Percentiles rank a stretch among this genome's conserved stretches.
Conservation (phyloP, 2,113 vertebrate species). For the Tursiops truncatus region DNA sequence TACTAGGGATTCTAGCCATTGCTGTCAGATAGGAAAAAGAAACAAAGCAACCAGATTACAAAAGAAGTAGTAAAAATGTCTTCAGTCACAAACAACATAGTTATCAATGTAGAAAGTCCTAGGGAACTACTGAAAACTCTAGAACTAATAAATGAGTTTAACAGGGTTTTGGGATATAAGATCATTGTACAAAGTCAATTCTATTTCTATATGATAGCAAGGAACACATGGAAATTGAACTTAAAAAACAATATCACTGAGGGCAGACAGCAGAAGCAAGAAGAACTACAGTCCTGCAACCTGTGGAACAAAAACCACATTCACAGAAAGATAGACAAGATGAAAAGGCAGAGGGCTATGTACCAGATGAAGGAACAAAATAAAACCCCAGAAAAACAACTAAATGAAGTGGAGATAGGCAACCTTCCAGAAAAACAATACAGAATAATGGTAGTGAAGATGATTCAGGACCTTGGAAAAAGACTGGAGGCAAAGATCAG, state of each 20-base stretch:
- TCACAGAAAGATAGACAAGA: too few species aligned
- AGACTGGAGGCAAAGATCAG: too few species aligned
- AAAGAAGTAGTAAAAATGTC: background rate
- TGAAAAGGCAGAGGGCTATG: too few species aligned
- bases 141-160: background rate
- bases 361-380: too few species aligned
- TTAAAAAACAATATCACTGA: background rate
- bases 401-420: too few species aligned
- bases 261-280: too few species aligned
- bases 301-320: too few species aligned
- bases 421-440: too few species aligned
- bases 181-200: background rate
- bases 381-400: too few species aligned
- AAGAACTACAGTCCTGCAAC: too few species aligned
- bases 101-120: background rate
- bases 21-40: background rate
- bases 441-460: too few species aligned
- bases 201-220: background rate
- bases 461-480: too few species aligned
- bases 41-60: background rate
- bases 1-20: background rate
- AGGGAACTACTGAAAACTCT: background rate
- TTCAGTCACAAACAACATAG: background rate
- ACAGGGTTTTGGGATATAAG: background rate
- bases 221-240: background rate